phyloP scores from a whole-genome alignment of 2,888 invertebrate genomes.

The Trimorus sp. region DNA sequence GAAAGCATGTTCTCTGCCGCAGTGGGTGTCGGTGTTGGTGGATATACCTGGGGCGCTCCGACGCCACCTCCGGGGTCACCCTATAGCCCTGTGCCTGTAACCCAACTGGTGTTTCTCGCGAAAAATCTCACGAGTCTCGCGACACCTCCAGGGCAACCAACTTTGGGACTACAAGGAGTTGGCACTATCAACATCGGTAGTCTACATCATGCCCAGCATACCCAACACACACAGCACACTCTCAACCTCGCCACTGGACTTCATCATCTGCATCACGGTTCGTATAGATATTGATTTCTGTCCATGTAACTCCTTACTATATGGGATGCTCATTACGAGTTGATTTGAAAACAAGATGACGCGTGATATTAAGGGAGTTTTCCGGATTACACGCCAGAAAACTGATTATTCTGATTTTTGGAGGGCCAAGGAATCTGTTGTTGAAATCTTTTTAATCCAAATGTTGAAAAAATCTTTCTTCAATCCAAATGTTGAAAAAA shows the following conservation, averaged over 20 bases:
- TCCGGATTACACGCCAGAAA: too few relatives aligned
- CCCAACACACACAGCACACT: conserved; percentile 76
- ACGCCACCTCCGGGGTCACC: conserved; percentile 86
- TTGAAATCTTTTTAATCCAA: too few relatives aligned
- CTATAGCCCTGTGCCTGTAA: conserved; percentile 86
- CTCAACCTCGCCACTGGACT: conserved; percentile 76
- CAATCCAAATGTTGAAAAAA: conserved; percentile 32
- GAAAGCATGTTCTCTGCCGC: conserved; percentile 87
- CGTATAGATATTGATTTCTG: conserved; percentile 64
- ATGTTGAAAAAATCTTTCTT: too few relatives aligned
- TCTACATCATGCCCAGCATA: conserved; percentile 76
- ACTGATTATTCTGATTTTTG: too few relatives aligned
- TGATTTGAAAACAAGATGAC: too few relatives aligned
- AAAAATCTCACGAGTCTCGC: conserved; percentile 79
- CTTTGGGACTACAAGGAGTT: conserved; percentile 78
- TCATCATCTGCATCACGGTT: conserved; percentile 80
- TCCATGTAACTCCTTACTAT: too few relatives aligned
- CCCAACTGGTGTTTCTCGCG: conserved; percentile 86
- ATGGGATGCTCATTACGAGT: too few relatives aligned
- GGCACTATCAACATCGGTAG: conserved; percentile 78
- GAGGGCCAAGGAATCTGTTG: too few relatives aligned
- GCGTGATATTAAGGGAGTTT: too few relatives aligned
- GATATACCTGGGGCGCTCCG: conserved; percentile 86
- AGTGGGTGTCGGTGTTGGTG: conserved; percentile 79
- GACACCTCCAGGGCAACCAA: conserved; percentile 76